Conservation (phyloP, 2,888 invertebrate species). For the Calameuta filiformis region DNA sequence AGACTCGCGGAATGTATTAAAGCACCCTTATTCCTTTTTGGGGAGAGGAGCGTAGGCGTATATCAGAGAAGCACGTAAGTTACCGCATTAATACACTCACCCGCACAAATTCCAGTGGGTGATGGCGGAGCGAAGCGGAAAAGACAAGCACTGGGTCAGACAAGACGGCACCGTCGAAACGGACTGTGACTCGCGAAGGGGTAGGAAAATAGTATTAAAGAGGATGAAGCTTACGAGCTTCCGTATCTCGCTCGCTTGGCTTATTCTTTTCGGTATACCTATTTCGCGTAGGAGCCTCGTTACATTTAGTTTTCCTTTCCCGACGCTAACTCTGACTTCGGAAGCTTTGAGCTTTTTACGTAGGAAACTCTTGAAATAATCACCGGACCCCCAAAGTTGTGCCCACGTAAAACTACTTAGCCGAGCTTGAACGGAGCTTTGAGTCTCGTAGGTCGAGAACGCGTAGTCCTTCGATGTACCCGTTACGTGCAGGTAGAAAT, state of each 20-base stretch:
- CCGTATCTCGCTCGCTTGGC: not conserved
- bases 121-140: constrained; percentile 12
- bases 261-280: not conserved
- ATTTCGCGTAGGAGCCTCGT: not conserved
- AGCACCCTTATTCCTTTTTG: not conserved
- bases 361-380: not conserved
- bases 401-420: not conserved
- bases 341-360: not conserved
- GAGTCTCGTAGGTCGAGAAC: not conserved
- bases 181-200: constrained; percentile 4
- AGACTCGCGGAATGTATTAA: not conserved
- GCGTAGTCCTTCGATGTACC: not conserved
- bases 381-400: not conserved
- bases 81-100: constrained; percentile 4
- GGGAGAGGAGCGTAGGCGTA: not conserved
- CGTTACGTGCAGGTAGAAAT: not conserved
- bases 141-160: constrained; percentile 34
- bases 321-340: not conserved
- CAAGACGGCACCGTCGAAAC: constrained; percentile 28
- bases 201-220: constrained; percentile 37
- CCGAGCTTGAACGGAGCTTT: not conserved
- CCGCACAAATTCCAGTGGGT: not conserved
- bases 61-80: constrained; percentile 1
- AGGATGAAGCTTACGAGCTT: constrained; percentile 22
- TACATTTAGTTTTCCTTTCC: not conserved